Conservation (phyloP, 2,113 vertebrate genomes). For the Heptranchias perlo region DNA sequence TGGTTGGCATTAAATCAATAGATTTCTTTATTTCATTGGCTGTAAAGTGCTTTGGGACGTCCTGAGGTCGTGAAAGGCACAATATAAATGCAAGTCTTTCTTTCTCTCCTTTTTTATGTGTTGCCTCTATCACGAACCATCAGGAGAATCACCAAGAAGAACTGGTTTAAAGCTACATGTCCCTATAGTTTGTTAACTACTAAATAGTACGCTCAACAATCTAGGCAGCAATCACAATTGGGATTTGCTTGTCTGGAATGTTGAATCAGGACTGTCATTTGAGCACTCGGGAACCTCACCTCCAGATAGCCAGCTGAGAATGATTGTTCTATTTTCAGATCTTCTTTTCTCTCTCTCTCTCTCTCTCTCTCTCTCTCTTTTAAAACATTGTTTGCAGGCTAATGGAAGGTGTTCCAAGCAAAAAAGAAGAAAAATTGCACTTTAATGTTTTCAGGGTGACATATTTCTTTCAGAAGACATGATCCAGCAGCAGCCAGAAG, state of each 20-base stretch:
- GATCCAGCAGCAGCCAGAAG: slow-evolving; percentile 7
- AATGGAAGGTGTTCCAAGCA: not conserved
- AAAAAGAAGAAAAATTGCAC: not conserved
- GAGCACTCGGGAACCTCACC: not conserved
- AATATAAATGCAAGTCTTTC: not conserved
- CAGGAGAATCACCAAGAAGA: not conserved
- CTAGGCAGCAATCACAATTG: not conserved
- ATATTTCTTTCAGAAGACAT: slow-evolving; percentile 18
- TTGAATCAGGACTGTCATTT: not conserved
- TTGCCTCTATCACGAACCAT: not conserved
- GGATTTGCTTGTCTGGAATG: not conserved
- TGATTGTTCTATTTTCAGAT: not conserved
- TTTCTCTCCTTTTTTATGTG: not conserved
- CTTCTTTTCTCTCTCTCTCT: not conserved
- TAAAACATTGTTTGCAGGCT: not conserved
- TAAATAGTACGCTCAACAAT: not conserved
- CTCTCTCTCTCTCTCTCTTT: not conserved
- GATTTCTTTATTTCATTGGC: not conserved
- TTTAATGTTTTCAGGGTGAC: slow-evolving; percentile 11
- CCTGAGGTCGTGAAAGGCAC: not conserved
- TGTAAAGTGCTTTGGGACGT: not conserved
- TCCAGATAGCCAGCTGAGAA: not conserved
- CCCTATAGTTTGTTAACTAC: not conserved
- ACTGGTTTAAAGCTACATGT: not conserved
- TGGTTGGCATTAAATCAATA: too few relatives aligned